Conservation (phyloP, 2,797 vertebrate genomes). For the Delichon dasypus region DNA sequence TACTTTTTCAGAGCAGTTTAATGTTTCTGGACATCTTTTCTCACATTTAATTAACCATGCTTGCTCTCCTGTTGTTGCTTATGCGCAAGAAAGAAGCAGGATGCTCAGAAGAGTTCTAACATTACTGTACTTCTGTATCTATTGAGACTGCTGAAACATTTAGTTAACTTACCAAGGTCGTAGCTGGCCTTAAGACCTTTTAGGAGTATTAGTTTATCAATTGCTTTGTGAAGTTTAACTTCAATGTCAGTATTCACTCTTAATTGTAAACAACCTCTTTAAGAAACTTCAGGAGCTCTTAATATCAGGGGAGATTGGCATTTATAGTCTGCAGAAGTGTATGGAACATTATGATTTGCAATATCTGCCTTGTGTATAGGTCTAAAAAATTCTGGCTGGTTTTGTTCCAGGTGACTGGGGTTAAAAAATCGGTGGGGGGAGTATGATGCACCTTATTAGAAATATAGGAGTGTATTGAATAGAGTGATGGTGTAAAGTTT, state of each 20-base stretch:
- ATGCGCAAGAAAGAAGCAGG: not conserved
- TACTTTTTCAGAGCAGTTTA: not conserved
- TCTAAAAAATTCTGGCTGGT: not conserved
- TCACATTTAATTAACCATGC: not conserved
- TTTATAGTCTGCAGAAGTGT: not conserved
- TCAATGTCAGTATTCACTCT: not conserved
- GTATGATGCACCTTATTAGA: not conserved
- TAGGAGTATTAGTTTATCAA: not conserved
- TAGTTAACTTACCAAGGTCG: not conserved
- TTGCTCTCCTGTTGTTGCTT: not conserved
- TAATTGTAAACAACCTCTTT: not conserved
- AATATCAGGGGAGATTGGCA: rapidly evolving
- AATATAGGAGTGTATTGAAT: not conserved
- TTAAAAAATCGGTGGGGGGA: rapidly evolving
- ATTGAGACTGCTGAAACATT: not conserved
- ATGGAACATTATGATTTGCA: not conserved
- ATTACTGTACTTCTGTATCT: not conserved
- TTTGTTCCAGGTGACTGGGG: rapidly evolving
- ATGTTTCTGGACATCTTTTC: not conserved
- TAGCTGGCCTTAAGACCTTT: not conserved
- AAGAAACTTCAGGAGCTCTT: not conserved
- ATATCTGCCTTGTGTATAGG: not conserved
- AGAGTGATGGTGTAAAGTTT: not conserved
- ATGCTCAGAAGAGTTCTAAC: not conserved
- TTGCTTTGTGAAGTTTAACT: not conserved